Evolutionary conservation across 1,140 invertebrate genomes (phyloP).

Genomic region (Schlechtendalia chinensis): DNA sequence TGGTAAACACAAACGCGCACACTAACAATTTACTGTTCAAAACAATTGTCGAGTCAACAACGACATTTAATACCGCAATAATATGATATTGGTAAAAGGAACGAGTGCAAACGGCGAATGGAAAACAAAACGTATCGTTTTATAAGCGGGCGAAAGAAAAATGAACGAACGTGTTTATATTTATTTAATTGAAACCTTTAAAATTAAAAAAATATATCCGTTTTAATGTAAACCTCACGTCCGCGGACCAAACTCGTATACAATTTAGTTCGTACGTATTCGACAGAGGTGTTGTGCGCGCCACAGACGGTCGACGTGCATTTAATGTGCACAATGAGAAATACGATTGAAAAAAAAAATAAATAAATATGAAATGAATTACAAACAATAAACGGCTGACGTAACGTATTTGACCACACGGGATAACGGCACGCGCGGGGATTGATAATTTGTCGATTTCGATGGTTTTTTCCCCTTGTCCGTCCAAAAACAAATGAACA

Average conservation of each 20-base stretch:
- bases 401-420: conserved; percentile 14
- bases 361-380: conserved; percentile 11
- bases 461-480: background rate
- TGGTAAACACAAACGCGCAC: no score
- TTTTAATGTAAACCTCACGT: background rate
- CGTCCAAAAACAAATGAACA: conserved; percentile 25
- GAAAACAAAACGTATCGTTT: no score
- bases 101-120: no score
- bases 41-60: no score
- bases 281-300: background rate
- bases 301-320: background rate
- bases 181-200: background rate
- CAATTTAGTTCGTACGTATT: background rate
- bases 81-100: no score
- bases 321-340: conserved; percentile 29
- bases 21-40: no score
- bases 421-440: background rate
- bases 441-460: conserved; percentile 18
- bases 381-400: conserved; percentile 38
- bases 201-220: background rate
- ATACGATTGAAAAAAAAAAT: conserved; percentile 9
- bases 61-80: no score
- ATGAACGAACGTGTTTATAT: background rate
- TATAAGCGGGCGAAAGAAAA: background rate
- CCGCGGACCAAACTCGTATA: background rate